These are phyloP conservation scores for Catharus minimus DNA, from an alignment of 2,113 vertebrate species.

Conservation along the genomic window DNA sequence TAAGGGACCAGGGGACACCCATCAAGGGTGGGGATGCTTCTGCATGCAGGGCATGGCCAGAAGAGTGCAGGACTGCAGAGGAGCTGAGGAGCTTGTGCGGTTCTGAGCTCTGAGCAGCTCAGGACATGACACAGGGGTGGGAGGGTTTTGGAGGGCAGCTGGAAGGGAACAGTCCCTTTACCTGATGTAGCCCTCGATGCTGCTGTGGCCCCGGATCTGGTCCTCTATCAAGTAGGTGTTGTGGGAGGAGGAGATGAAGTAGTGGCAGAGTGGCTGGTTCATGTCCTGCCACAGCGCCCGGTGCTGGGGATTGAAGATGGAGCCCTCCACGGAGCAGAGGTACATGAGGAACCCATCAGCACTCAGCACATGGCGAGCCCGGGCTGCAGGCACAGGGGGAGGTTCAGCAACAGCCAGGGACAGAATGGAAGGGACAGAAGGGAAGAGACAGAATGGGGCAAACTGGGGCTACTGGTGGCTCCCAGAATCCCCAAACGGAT, in stretches of 20 bases:
- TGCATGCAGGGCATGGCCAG: background rate
- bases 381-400: constrained; percentile 70
- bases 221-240: constrained; percentile 95
- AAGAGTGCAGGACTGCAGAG: background rate
- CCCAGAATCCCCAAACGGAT: background rate
- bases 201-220: constrained; percentile 93
- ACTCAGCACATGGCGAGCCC: constrained; percentile 83
- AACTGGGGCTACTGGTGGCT: background rate
- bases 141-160: background rate
- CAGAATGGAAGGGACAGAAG: too few relatives aligned
- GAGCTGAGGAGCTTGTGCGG: background rate
- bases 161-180: constrained; percentile 46
- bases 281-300: constrained; percentile 85
- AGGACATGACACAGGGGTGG: background rate
- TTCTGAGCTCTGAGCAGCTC: background rate
- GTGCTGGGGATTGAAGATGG: constrained; percentile 83
- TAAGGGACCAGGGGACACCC: background rate
- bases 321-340: constrained; percentile 87
- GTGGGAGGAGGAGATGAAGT: constrained; percentile 94
- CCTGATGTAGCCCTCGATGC: constrained; percentile 94
- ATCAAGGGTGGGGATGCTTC: background rate
- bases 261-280: constrained; percentile 88
- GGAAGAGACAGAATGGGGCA: background rate
- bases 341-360: constrained; percentile 91
- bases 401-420: background rate